Conservation (phyloP, 2,888 invertebrate species). For the Melinaea menophilus region DNA sequence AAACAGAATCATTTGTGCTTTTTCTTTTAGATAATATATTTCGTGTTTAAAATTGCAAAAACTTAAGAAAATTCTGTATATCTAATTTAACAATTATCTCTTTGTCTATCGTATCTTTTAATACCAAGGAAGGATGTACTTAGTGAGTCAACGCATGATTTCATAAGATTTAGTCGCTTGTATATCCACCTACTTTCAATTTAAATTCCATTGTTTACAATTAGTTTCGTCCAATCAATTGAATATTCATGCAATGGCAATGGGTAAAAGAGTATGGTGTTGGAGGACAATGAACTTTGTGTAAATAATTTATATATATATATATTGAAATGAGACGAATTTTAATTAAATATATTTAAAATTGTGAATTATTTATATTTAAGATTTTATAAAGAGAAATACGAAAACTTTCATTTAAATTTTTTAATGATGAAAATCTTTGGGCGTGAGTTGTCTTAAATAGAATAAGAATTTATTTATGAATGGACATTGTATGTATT, state of each 20-base stretch:
- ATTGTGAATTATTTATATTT: too few relatives aligned
- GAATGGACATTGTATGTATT: too few relatives aligned
- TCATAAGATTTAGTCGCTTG: not conserved
- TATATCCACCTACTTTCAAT: slow-evolving; percentile 13
- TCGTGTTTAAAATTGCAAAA: too few relatives aligned
- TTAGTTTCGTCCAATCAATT: slow-evolving; percentile 6
- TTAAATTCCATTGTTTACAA: slow-evolving; percentile 11
- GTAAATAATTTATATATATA: not conserved
- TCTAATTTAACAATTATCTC: too few relatives aligned
- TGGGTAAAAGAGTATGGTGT: slow-evolving; percentile 1
- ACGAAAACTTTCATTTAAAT: too few relatives aligned
- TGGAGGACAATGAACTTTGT: not conserved
- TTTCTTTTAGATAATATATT: too few relatives aligned
- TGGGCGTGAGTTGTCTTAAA: too few relatives aligned
- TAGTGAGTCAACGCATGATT: not conserved
- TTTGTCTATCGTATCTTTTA: too few relatives aligned
- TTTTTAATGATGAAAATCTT: too few relatives aligned
- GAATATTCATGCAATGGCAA: slow-evolving; percentile 1
- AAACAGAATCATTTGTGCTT: not conserved
- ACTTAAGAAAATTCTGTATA: too few relatives aligned
- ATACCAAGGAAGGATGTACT: not conserved
- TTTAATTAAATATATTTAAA: not conserved
- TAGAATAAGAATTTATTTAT: too few relatives aligned
- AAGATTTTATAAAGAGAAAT: too few relatives aligned
- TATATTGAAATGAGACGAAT: not conserved